Conservation (phyloP, 1,140 invertebrate genomes). For the Anastatus disparis region DNA sequence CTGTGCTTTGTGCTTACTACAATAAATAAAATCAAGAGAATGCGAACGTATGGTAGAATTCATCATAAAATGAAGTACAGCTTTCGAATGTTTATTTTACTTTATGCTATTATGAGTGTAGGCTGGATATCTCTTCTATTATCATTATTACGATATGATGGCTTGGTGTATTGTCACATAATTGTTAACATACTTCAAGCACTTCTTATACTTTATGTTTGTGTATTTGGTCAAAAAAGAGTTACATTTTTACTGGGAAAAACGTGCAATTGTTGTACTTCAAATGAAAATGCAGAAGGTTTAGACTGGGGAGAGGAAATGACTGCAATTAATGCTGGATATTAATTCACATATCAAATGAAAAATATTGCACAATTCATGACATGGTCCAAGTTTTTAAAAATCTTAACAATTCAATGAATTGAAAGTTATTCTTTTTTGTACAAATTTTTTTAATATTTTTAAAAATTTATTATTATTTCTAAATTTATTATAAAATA, state of each 20-base stretch:
- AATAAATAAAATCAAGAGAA: conserved; percentile 79
- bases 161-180: conserved; percentile 78
- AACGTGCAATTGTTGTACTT: conserved; percentile 73
- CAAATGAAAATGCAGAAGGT: conserved; percentile 71
- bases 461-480: too few species aligned
- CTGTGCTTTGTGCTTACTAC: conserved; percentile 83
- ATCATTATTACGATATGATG: conserved; percentile 77
- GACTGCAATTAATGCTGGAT: conserved; percentile 82
- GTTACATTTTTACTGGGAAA: conserved; percentile 81
- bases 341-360: conserved; percentile 61
- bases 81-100: conserved; percentile 80
- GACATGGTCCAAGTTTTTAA: background rate
- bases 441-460: background rate
- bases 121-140: conserved; percentile 80
- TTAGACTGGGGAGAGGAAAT: conserved; percentile 87
- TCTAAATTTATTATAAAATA: too few species aligned
- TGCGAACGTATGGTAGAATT: conserved; percentile 84
- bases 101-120: conserved; percentile 78
- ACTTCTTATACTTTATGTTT: conserved; percentile 79
- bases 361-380: background rate
- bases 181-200: conserved; percentile 78
- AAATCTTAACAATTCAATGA: background rate
- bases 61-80: conserved; percentile 87
- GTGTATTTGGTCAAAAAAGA: conserved; percentile 78
- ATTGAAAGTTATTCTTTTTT: background rate